Conservation (phyloP, 2,888 invertebrate genomes). For the Dimorphilus gyrociliatus region DNA sequence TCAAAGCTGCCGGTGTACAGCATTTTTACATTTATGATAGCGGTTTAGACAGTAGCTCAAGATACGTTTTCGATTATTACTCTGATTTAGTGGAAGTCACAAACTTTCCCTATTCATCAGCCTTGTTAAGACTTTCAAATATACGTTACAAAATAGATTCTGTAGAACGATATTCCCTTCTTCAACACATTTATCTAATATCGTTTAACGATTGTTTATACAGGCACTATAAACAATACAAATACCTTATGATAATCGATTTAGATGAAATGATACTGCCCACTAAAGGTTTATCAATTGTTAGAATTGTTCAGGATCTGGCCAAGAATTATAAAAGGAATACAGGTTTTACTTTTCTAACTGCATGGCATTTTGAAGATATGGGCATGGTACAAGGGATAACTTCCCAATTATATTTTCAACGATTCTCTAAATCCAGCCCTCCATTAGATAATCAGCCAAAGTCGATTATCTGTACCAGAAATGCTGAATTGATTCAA, state of each 20-base stretch:
- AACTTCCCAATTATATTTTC: conserved; percentile 5
- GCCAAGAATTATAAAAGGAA: neutral
- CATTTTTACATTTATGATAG: conserved; percentile 7
- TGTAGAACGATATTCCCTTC: conserved; percentile 8
- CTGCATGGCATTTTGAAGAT: conserved; percentile 9
- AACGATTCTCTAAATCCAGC: conserved; percentile 4
- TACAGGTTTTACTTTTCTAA: conserved; percentile 5
- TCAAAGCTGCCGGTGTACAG: conserved; percentile 3
- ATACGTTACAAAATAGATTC: no score
- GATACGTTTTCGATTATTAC: conserved; percentile 6
- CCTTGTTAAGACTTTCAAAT: no score
- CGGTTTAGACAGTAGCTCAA: conserved; percentile 4
- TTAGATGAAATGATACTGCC: conserved; percentile 7
- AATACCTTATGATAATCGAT: conserved; percentile 5
- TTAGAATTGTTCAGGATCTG: neutral
- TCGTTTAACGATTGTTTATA: conserved; percentile 8
- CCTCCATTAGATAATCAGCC: conserved; percentile 6
- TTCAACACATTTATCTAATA: conserved; percentile 9
- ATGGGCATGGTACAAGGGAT: neutral
- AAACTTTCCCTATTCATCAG: conserved; percentile 6
- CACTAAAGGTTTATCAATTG: neutral
- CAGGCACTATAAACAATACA: conserved; percentile 4
- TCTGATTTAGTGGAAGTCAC: conserved; percentile 5
- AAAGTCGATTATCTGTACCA: conserved; percentile 5
- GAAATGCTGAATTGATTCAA: conserved; percentile 4